These are phyloP conservation scores for Drosophila affinis DNA, from an alignment of 2,888 invertebrate genomes.

Conservation along the genomic window DNA sequence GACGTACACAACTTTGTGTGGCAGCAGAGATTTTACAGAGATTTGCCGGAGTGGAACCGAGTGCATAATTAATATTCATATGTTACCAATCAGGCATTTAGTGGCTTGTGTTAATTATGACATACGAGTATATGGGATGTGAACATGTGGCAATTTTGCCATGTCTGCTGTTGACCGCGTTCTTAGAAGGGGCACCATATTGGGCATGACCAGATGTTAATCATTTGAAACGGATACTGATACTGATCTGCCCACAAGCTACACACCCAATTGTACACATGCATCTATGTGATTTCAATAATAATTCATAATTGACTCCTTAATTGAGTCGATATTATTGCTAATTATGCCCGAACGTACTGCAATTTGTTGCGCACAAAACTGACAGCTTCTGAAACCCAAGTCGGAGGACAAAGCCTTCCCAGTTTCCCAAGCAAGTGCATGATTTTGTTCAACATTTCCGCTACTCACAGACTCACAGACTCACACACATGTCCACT, in stretches of 20 bases:
- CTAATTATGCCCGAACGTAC: constrained; percentile 43
- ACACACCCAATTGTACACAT: constrained; percentile 7
- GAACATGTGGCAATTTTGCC: constrained; percentile 5
- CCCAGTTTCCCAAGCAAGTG: constrained; percentile 40
- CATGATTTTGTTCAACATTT: constrained; percentile 57
- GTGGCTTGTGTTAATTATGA: constrained; percentile 52
- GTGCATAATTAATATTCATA: constrained; percentile 31
- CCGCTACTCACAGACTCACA: constrained; percentile 37
- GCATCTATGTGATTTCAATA: constrained; percentile 17
- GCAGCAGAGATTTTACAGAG: not conserved
- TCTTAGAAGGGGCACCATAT: constrained; percentile 10
- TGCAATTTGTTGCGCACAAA: constrained; percentile 34
- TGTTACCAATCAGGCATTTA: constrained; percentile 24
- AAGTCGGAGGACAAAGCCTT: constrained; percentile 15
- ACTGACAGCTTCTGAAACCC: constrained; percentile 9
- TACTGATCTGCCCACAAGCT: not conserved
- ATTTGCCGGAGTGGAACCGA: constrained; percentile 7
- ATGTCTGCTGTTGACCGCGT: constrained; percentile 1
- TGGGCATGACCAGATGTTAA: not conserved
- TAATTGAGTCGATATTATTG: constrained; percentile 52
- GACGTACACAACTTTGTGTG: not conserved
- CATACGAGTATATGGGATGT: constrained; percentile 20
- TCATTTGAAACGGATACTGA: constrained; percentile 14
- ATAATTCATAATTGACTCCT: constrained; percentile 59
- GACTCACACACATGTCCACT: constrained; percentile 6